Conservation (phyloP, 1,140 invertebrate genomes). For the Aphis craccivora region DNA sequence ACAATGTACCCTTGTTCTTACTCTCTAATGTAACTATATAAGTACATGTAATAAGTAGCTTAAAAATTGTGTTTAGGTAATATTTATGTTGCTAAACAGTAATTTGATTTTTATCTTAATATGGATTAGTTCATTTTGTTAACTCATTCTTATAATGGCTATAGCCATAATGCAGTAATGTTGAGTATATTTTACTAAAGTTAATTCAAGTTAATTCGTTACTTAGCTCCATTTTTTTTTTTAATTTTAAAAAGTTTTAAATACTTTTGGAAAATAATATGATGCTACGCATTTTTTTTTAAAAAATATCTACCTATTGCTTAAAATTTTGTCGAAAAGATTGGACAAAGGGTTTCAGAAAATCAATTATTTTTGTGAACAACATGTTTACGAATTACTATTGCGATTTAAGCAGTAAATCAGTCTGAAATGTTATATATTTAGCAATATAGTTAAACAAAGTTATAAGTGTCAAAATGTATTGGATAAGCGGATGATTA, state of each 20-base stretch:
- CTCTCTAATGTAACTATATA: not conserved
- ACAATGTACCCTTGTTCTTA: not conserved
- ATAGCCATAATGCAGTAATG: too few species aligned
- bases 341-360: not conserved
- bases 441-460: not conserved
- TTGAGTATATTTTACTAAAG: too few species aligned
- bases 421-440: too few species aligned
- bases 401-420: too few species aligned
- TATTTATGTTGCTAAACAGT: not conserved
- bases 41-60: not conserved
- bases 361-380: not conserved
- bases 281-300: too few species aligned
- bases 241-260: not conserved
- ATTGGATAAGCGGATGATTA: not conserved
- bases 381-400: not conserved
- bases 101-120: not conserved
- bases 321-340: not conserved
- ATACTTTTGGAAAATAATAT: not conserved
- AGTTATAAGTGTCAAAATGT: not conserved
- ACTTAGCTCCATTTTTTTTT: too few species aligned
- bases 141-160: too few species aligned
- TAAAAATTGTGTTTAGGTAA: not conserved
- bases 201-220: too few species aligned
- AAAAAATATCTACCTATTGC: too few species aligned
- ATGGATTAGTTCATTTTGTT: not conserved